Evolutionary conservation across 2,888 invertebrate genomes (phyloP).

Genomic region (Phytoseiulus persimilis): DNA sequence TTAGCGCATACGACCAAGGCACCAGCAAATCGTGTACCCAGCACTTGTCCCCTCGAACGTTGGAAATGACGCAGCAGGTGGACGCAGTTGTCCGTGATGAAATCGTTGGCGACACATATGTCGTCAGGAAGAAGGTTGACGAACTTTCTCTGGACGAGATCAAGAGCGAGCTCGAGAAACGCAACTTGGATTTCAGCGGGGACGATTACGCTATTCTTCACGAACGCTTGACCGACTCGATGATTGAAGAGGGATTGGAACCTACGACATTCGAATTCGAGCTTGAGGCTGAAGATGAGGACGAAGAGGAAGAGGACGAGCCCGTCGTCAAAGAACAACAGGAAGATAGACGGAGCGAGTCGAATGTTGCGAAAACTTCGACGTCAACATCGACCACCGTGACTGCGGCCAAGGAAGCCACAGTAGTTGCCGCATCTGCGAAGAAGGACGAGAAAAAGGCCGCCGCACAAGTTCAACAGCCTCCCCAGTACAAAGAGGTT

Average conservation of each 20-base stretch:
- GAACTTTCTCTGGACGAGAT: slow-evolving; percentile 23
- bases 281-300: slow-evolving; percentile 31
- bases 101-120: neutral
- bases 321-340: neutral
- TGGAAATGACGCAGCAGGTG: slow-evolving; percentile 28
- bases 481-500: slow-evolving; percentile 21
- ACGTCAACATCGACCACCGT: neutral
- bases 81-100: slow-evolving; percentile 31
- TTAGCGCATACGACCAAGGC: neutral
- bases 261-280: slow-evolving; percentile 20
- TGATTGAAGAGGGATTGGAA: slow-evolving; percentile 33
- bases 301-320: slow-evolving; percentile 26
- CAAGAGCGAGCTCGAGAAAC: slow-evolving; percentile 28
- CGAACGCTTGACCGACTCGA: slow-evolving; percentile 24
- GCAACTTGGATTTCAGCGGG: slow-evolving; percentile 35
- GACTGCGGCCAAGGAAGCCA: neutral
- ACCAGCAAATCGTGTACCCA: neutral
- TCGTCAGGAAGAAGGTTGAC: slow-evolving; percentile 26
- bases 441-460: slow-evolving; percentile 12
- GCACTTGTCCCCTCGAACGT: neutral
- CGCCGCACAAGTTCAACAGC: neutral
- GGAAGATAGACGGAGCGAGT: neutral
- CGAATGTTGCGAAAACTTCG: neutral
- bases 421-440: neutral
- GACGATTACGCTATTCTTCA: slow-evolving; percentile 34